A percentile compares a stretch with the other conserved stretches of the same genome.
Evolutionary conservation across 2,797 vertebrate species (phyloP).

Genomic region (Lutra lutra): DNA sequence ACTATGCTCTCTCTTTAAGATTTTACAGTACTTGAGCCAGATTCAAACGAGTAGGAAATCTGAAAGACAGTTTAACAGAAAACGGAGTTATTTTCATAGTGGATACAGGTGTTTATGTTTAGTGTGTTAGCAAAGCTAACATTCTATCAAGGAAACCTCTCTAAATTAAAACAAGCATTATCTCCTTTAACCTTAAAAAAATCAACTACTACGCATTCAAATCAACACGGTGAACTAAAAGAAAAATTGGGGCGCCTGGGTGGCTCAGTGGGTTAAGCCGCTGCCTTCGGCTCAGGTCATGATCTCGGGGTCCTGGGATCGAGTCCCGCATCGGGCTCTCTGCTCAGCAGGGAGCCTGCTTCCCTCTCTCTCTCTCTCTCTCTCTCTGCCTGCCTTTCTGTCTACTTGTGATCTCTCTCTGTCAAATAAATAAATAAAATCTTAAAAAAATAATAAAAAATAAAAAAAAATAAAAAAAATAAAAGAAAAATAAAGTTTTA

Average conservation of each 20-base stretch:
- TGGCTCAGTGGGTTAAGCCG: no score
- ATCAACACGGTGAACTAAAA: not conserved
- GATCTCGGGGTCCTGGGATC: no score
- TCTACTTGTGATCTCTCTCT: no score
- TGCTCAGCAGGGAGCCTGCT: no score
- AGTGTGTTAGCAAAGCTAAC: not conserved
- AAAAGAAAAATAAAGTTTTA: not conserved
- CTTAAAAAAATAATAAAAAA: no score
- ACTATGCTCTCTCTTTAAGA: not conserved
- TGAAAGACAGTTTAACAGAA: not conserved
- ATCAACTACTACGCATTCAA: not conserved
- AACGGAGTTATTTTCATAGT: not conserved
- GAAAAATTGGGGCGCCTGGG: no score
- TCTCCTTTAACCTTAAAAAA: not conserved
- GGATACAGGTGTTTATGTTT: not conserved
- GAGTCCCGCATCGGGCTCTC: no score
- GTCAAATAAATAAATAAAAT: no score
- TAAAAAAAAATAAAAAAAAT: no score
- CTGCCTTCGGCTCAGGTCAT: no score
- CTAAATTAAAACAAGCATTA: conserved; percentile 11
- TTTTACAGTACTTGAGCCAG: not conserved
- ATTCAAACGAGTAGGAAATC: conserved; percentile 23
- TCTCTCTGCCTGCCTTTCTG: no score
- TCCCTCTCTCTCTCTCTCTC: no score
- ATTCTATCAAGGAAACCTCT: conserved; percentile 8